Evolutionary conservation across 2,113 vertebrate genomes (phyloP), one percentile per base, ranked within the genome.

Genomic region (Tor tambroides): DNA sequence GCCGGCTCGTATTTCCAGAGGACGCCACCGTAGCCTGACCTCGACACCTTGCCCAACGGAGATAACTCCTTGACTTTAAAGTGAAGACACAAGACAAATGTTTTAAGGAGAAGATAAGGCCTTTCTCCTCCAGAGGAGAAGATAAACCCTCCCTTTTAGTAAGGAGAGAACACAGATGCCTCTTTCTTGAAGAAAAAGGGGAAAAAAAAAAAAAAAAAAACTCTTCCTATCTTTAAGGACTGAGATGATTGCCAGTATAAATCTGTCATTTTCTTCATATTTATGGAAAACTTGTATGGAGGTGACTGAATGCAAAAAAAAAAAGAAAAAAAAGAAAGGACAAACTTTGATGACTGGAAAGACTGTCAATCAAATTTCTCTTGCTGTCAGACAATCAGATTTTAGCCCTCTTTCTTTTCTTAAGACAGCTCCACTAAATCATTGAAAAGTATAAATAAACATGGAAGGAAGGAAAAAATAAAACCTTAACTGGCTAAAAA

Each of bases 1-100:
- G 59, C 41, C 1, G n/a, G 61, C 61, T 83, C 65, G 28, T 84
- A 43, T 84, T 75, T 59, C 49, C 32, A 54, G 30, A 84, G 82
- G 49, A 84, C 49, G 12, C 28, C 67, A 35, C 69, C 32, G 30
- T 41, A 3, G 30, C 30, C 21, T 59, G 83, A 75, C 83, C 83
- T 84, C 14, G 30, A 49, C 83, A 74, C 67, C 56, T 74, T 84
- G 32, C 63, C 61, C n/a, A 12, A 74, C 21, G 38, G 14, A 74
- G 67, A 84, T 71, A 84, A 75, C 69, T 38, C 67, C 32, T 38
- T 84, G 83, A 84, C 67, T 74, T 84, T 74, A 84, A 78, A 54
- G 56, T 75, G 46, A 84, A 56, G 83, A 41, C 32, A 38, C 21
- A 74, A 84, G 49, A 84, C 28, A 10, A 84, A 74, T 84, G 83